Evolutionary conservation across 2,113 vertebrate genomes (phyloP).

Genomic region (Silurus meridionalis): DNA sequence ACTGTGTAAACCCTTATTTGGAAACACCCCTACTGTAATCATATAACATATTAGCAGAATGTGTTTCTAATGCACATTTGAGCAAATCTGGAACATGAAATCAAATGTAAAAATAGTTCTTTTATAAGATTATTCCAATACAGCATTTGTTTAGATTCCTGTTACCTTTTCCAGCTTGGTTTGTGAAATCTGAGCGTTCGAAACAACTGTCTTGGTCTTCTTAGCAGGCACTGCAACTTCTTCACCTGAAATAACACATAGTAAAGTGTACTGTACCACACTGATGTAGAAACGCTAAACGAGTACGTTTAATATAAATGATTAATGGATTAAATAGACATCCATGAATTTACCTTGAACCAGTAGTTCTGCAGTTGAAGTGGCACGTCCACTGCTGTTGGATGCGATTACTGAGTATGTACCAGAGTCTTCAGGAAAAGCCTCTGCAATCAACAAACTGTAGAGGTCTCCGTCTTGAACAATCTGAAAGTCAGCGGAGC

Average conservation of each 20-base stretch:
- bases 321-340: background rate
- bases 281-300: background rate
- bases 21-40: no score
- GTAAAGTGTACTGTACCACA: background rate
- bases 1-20: no score
- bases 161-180: conserved; percentile 87
- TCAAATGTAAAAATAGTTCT: background rate
- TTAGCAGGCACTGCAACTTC: conserved; percentile 94
- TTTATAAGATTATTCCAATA: background rate
- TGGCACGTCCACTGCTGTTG: conserved; percentile 86
- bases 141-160: background rate
- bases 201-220: conserved; percentile 95
- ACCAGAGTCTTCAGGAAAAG: conserved; percentile 88
- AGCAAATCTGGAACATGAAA: background rate
- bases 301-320: background rate
- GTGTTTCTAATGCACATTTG: background rate
- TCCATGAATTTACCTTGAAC: conserved; percentile 77
- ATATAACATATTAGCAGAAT: no score
- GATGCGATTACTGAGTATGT: conserved; percentile 89
- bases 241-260: conserved; percentile 72
- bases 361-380: conserved; percentile 85
- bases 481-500: conserved; percentile 95
- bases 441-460: conserved; percentile 90
- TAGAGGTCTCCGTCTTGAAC: conserved; percentile 89
- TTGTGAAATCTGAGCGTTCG: conserved; percentile 87